These are phyloP conservation scores for Deroplatys truncata DNA, from an alignment of 2,888 invertebrate species.

Conservation along the genomic window DNA sequence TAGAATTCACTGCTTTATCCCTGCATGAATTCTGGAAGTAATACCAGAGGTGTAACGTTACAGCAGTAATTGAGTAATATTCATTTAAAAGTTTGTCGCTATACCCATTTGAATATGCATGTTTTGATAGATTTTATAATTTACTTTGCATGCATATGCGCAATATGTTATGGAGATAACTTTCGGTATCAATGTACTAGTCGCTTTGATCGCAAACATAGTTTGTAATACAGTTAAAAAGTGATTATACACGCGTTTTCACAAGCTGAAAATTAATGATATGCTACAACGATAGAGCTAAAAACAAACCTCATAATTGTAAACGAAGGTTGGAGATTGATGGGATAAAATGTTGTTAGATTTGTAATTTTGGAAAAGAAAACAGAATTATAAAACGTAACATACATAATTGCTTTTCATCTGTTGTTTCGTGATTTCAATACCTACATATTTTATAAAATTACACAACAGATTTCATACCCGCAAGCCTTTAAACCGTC, in stretches of 20 bases:
- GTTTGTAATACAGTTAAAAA: background rate
- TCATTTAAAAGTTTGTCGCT: background rate
- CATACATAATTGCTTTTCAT: background rate
- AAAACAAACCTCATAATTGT: no score
- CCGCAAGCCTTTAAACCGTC: no score
- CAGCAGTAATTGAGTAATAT: background rate
- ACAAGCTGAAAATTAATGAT: background rate
- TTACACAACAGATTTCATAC: no score
- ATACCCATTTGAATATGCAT: background rate
- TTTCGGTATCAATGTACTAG: background rate
- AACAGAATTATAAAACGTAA: background rate
- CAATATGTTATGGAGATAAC: background rate
- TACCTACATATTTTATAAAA: no score
- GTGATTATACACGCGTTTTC: background rate
- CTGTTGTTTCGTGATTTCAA: background rate
- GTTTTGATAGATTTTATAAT: background rate
- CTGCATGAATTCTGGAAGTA: no score
- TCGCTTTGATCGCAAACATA: background rate
- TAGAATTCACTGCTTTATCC: no score
- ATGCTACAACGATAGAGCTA: background rate
- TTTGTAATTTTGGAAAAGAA: background rate
- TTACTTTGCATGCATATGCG: background rate
- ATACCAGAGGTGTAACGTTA: no score
- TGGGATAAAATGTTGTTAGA: background rate
- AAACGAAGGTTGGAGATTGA: no score